Conservation (phyloP, 2,113 vertebrate species). For the Eidolon helvum region DNA sequence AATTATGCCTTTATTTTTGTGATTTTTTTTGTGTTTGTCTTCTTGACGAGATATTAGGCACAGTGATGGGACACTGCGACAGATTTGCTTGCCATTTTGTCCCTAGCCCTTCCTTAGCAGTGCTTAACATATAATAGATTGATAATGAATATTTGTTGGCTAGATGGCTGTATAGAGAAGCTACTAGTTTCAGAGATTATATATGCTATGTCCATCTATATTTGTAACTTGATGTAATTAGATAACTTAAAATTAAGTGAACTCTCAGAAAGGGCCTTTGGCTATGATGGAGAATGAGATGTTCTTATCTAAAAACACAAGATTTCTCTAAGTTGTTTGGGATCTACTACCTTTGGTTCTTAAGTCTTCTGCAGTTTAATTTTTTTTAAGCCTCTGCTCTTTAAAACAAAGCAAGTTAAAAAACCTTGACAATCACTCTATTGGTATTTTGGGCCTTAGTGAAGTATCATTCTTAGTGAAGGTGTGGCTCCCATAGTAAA, state of each 20-base stretch:
- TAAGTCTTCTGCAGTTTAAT: neutral
- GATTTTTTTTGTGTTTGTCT: neutral
- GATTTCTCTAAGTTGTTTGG: neutral
- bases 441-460: neutral
- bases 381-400: neutral
- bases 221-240: neutral
- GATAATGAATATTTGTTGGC: neutral
- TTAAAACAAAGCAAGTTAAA: neutral
- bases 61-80: neutral
- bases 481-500: neutral
- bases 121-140: neutral
- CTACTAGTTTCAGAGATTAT: neutral
- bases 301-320: neutral
- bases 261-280: neutral
- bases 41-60: neutral
- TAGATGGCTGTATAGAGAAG: neutral
- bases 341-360: neutral
- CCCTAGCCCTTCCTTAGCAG: neutral
- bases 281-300: neutral
- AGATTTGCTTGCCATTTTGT: neutral
- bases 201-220: neutral
- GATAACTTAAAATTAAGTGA: neutral
- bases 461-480: neutral
- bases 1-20: neutral
- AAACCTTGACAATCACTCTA: neutral